Percentiles rank a stretch among this genome's conserved stretches.
Evolutionary conservation across 2,888 invertebrate genomes (phyloP).

Genomic region (Pachliopta kotzebuea): DNA sequence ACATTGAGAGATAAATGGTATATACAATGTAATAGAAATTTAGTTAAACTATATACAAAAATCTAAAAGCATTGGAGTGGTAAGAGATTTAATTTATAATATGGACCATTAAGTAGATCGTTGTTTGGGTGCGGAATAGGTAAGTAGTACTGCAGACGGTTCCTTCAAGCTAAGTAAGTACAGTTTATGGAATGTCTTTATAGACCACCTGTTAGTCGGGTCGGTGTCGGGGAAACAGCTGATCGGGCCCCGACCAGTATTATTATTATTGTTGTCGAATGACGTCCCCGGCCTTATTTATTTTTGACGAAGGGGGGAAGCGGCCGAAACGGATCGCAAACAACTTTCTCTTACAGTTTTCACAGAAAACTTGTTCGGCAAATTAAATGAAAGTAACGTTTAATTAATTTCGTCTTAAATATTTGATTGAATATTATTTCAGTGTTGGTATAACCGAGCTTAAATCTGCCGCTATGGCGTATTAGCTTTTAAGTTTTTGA

Average conservation of each 20-base stretch:
- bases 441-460: no score
- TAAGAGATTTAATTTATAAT: neutral
- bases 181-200: constrained; percentile 81
- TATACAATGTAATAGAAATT: neutral
- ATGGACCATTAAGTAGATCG: neutral
- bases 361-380: constrained; percentile 44
- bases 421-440: no score
- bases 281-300: constrained; percentile 71
- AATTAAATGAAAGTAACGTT: constrained; percentile 5
- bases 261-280: constrained; percentile 71
- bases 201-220: constrained; percentile 80
- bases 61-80: neutral
- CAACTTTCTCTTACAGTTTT: constrained; percentile 59
- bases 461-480: no score
- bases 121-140: constrained; percentile 44
- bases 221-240: constrained; percentile 77
- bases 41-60: neutral
- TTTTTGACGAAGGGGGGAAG: constrained; percentile 62
- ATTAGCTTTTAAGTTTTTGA: no score
- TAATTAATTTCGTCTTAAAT: no score
- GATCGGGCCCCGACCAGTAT: constrained; percentile 72
- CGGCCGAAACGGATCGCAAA: constrained; percentile 47
- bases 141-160: constrained; percentile 65
- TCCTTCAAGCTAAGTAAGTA: constrained; percentile 73
- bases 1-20: neutral